Evolutionary conservation across 2,113 vertebrate genomes (phyloP).

Genomic region (Bufo bufo): DNA sequence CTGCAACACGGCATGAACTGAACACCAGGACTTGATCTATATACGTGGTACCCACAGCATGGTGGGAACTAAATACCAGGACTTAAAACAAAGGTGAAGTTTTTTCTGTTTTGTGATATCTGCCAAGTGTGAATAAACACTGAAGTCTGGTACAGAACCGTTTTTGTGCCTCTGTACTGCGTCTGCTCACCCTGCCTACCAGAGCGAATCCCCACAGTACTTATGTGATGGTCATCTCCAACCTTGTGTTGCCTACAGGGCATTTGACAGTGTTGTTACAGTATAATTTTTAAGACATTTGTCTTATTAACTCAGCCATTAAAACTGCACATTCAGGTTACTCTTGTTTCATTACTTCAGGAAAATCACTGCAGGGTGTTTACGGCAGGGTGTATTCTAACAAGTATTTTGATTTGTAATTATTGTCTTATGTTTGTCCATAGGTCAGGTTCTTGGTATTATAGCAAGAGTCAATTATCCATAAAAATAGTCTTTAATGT

Average conservation of each 20-base stretch:
- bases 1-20: too few relatives aligned
- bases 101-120: too few relatives aligned
- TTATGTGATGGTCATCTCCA: background rate
- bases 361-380: slow-evolving; percentile 5
- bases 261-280: background rate
- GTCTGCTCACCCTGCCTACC: too few relatives aligned
- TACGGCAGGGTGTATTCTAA: background rate
- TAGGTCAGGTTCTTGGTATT: background rate
- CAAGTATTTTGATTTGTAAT: background rate
- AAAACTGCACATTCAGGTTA: slow-evolving; percentile 1
- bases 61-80: too few relatives aligned
- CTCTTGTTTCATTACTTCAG: background rate
- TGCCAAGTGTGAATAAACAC: too few relatives aligned
- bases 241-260: background rate
- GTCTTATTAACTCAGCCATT: background rate
- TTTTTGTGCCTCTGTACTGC: too few relatives aligned
- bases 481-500: background rate
- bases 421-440: slow-evolving; percentile 8
- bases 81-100: too few relatives aligned
- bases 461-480: background rate
- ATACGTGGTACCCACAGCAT: too few relatives aligned
- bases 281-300: background rate
- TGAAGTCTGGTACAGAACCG: too few relatives aligned
- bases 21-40: too few relatives aligned
- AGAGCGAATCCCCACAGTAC: too few relatives aligned